Base-by-base conservation (phyloP, 2,113 vertebrate genomes). In the Mus pahari region DNA sequence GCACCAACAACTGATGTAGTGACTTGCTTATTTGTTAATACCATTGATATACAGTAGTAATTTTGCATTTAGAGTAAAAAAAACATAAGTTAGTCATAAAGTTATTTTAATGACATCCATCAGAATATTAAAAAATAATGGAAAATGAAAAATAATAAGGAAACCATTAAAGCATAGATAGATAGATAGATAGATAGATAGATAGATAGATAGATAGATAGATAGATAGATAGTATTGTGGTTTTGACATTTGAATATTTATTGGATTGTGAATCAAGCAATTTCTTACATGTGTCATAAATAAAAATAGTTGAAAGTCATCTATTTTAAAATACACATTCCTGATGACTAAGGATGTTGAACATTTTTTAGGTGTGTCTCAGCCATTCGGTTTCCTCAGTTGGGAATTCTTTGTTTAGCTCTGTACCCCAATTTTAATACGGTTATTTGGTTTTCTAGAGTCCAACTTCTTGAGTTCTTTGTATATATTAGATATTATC, bases 311-410 rank as follows among this genome's bases (percentile, higher is more conserved):
- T 86, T 89, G 19, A 87, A 89, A 93, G 31, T 11, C 55, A 75
- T 62, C 92, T 95, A 90, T 55, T n/a, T 81, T 83, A 94, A 89
- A 22, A 14, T n/a, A 50, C 79, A 79, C 42, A 92, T 91, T 48
- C 33, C 14, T 90, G 42, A 48, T 48, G 7, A 48, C 48, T 48
- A 48, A 48, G 48, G 48, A 3, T 48, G 7, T 48, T 48, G 48
- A 48, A 48, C 48, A 48, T 48, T 48, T 48, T 48, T 48, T 48
- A 48, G 48, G 48, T 48, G 48, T 48, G 48, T 48, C 48, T 48
- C 48, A 48, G 48, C 48, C 48, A 48, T 48, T 48, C 7, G 48
- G 48, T 48, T 48, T 48, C 48, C 48, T 48, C 48, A 48, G 48
- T 48, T 48, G 48, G 7, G 48, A 48, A 48, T 48, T 48, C 48